These are phyloP conservation scores for Pipistrellus kuhlii DNA, from an alignment of 2,797 vertebrate genomes.

Conservation along the genomic window DNA sequence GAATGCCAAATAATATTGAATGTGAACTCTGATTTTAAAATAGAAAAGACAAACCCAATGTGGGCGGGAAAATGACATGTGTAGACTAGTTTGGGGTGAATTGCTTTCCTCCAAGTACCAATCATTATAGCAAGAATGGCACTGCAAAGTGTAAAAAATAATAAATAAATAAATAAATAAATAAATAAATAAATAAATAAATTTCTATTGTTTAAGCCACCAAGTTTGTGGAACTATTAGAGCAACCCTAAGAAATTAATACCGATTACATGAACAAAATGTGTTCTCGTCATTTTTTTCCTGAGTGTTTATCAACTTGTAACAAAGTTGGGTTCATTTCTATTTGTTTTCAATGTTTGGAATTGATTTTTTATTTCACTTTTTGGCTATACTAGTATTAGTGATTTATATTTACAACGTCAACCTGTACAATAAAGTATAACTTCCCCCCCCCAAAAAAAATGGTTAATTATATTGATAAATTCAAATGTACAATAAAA, in stretches of 20 bases:
- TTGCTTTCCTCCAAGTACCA: too few species aligned
- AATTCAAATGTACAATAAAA: too few species aligned
- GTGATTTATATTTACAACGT: slow-evolving; percentile 31
- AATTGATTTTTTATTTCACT: slow-evolving; percentile 15
- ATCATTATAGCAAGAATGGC: too few species aligned
- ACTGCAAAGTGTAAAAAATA: too few species aligned
- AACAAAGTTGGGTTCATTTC: background rate
- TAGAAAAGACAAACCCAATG: too few species aligned
- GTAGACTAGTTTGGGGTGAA: too few species aligned
- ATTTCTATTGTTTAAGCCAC: too few species aligned
- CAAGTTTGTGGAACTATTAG: too few species aligned
- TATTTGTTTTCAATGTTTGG: slow-evolving; percentile 16
- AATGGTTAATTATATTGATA: too few species aligned
- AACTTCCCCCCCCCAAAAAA: background rate
- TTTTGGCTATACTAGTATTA: slow-evolving; percentile 8
- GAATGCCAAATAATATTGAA: background rate
- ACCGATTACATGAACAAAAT: background rate
- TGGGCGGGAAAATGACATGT: too few species aligned
- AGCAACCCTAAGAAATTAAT: background rate
- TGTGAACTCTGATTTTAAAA: background rate
- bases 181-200: too few species aligned
- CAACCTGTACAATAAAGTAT: background rate
- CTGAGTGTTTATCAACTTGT: background rate
- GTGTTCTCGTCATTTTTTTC: background rate
- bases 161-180: too few species aligned